These are phyloP conservation scores for Anadara kagoshimensis DNA, from an alignment of 1,140 invertebrate genomes.

Conservation along the genomic window DNA sequence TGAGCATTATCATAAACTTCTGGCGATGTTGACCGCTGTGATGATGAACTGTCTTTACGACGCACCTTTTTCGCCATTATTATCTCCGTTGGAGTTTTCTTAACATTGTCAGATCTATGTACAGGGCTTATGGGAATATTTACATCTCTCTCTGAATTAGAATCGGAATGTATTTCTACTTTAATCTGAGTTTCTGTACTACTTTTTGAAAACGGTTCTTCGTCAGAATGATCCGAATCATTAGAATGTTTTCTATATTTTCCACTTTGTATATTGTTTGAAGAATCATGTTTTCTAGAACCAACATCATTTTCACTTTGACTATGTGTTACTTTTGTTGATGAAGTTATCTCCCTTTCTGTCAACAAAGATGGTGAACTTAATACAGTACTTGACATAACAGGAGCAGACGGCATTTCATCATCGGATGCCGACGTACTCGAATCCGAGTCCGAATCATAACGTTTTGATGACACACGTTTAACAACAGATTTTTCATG, in stretches of 20 bases:
- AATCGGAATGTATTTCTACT: constrained; percentile 41
- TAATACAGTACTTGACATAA: background rate
- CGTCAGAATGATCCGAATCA: constrained; percentile 41
- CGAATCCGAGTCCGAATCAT: constrained; percentile 40
- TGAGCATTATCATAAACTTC: constrained; percentile 11
- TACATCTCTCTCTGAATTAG: constrained; percentile 1
- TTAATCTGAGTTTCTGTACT: constrained; percentile 41
- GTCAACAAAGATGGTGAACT: constrained; percentile 6
- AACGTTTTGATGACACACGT: constrained; percentile 37
- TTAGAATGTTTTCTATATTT: constrained; percentile 36
- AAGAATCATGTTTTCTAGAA: constrained; percentile 5
- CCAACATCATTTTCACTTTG: constrained; percentile 2
- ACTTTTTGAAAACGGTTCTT: constrained; percentile 38
- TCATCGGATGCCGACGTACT: constrained; percentile 25
- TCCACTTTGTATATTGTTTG: constrained; percentile 3
- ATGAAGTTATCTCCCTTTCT: background rate
- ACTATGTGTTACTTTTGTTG: background rate
- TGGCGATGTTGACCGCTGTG: constrained; percentile 27
- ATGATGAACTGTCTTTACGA: constrained; percentile 11
- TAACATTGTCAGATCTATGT: background rate
- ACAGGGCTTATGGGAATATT: too few relatives aligned
- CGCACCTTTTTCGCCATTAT: constrained; percentile 5
- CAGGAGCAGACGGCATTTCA: background rate
- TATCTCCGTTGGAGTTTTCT: background rate
- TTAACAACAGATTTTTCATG: constrained; percentile 28